phyloP scores from a whole-genome alignment of 2,113 vertebrate species.

The Barnardius zonarius region DNA sequence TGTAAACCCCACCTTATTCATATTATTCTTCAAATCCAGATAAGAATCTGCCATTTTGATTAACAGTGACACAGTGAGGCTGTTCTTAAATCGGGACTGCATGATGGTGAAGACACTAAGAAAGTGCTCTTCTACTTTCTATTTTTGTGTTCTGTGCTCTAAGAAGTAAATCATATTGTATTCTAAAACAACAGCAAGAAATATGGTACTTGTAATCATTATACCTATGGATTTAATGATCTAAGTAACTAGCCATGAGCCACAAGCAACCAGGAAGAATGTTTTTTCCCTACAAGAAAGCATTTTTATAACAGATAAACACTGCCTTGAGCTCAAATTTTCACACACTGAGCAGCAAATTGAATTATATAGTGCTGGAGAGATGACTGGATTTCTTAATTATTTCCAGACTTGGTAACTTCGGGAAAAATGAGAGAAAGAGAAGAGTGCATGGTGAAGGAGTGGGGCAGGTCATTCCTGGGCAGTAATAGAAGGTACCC shows the following conservation, averaged over 20 bases:
- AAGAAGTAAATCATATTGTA: not conserved
- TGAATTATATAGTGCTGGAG: constrained; percentile 38
- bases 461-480: constrained; percentile 26
- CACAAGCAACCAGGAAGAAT: constrained; percentile 5
- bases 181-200: not conserved
- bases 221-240: not conserved
- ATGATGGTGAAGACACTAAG: not conserved
- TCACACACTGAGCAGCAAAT: constrained; percentile 53
- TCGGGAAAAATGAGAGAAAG: not conserved
- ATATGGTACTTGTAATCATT: not conserved
- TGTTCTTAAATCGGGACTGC: not conserved
- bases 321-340: constrained; percentile 47
- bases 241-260: constrained; percentile 2
- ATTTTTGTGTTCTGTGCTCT: not conserved
- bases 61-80: not conserved
- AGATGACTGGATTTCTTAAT: constrained; percentile 48
- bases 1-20: not conserved
- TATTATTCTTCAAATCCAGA: not conserved
- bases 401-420: constrained; percentile 55
- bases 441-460: not conserved
- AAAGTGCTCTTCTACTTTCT: not conserved
- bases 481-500: not conserved
- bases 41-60: not conserved
- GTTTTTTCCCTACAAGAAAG: not conserved
- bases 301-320: constrained; percentile 43